Evolutionary conservation across 2,797 vertebrate species (phyloP).

Genomic region (Hippocampus kuda): DNA sequence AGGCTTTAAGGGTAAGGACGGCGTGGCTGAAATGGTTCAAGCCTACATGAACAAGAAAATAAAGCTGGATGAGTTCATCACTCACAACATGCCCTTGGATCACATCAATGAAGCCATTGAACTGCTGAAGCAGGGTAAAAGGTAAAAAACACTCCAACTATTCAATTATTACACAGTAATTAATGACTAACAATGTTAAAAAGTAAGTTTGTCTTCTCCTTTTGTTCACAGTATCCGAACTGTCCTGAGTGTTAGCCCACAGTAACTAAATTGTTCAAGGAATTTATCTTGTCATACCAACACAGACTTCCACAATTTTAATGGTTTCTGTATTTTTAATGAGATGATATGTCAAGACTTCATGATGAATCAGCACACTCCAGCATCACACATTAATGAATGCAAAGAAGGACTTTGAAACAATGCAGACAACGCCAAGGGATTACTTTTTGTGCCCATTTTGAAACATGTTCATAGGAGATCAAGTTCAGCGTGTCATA

Average conservation of each 20-base stretch:
- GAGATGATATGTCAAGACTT: background rate
- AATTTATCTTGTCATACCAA: too few relatives aligned
- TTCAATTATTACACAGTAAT: background rate
- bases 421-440: background rate
- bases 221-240: constrained; percentile 67
- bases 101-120: constrained; percentile 77
- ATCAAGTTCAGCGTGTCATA: too few relatives aligned
- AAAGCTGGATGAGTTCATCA: constrained; percentile 79
- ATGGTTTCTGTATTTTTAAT: background rate
- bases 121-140: constrained; percentile 71
- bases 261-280: background rate
- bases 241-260: constrained; percentile 50
- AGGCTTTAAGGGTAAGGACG: constrained; percentile 72
- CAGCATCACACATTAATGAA: background rate
- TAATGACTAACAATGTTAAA: background rate
- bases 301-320: background rate
- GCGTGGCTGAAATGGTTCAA: constrained; percentile 66
- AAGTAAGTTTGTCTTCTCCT: background rate
- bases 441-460: background rate
- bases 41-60: constrained; percentile 77
- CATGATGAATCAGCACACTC: background rate
- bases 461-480: background rate
- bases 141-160: constrained; percentile 35
- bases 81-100: constrained; percentile 69
- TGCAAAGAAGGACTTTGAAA: background rate